Evolutionary conservation across 37 sponge, comb jelly and placozoan species (phyloP), one percentile per base, ranked within the genome.

Genomic region (Tethya wilhelma): DNA sequence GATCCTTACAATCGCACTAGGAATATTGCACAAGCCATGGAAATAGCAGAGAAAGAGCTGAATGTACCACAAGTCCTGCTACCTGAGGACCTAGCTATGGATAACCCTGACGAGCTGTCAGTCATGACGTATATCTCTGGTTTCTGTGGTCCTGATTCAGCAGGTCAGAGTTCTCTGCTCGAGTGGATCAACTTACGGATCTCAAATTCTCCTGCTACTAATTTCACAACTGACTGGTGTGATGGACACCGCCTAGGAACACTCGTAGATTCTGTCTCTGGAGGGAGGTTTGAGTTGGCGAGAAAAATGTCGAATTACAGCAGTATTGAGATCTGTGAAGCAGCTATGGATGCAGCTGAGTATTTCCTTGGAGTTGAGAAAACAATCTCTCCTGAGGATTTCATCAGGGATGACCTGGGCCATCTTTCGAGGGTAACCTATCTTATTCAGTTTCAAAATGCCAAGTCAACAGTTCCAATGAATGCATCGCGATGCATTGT

Each of bases 51-150:
- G 58, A 65, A 85, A 64, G 64, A 91, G 14, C 73, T 95, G 41
- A 80, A 60, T 34, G 87, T 93, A n/a, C 93, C 93, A 38, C 79
- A 83, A 56, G 59, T 91, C 68, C 56, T 91, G 49, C 78, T 73
- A 22, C 70, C 92, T 1, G 88, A 91, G 64, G 74, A 91, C 43
- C 46, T 91, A 45, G 74, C 73, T 53, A 77, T 90, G 25, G 78
- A 80, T 28, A 84, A 85, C 31, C 89, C 93, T 23, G 95, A 95
- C 39, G 92, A 95, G 66, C 89, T 91, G 30, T 90, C 93, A 14
- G 77, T 84, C 20, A 91, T 95, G 93, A 95, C 95, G 25, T 95
- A 95, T 78, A 72, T 95, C 38, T 87, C 89, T 36, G 87, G 84
- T 65, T 95, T 85, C 84, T 94, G 95, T 83, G 55, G 73, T 41